These are phyloP conservation scores for Epinephelus moara DNA, from an alignment of 2,113 vertebrate genomes.

Conservation along the genomic window DNA sequence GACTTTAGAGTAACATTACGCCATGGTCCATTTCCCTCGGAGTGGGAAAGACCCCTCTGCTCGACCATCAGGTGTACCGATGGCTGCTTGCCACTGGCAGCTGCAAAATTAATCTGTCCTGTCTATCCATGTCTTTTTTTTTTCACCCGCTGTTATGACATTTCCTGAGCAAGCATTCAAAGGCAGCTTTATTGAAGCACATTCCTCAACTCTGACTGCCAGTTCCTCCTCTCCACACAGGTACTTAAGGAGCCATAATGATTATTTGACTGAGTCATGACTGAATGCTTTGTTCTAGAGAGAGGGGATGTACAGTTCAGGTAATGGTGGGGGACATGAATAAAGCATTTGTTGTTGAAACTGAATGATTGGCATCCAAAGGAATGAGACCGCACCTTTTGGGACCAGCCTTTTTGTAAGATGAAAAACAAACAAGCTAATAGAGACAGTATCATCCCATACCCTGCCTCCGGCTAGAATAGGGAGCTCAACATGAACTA, in stretches of 20 bases:
- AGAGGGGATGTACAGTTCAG: constrained; percentile 65
- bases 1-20: constrained; percentile 37
- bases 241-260: constrained; percentile 76
- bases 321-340: constrained; percentile 49
- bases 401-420: constrained; percentile 45
- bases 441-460: constrained; percentile 25
- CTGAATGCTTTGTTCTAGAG: constrained; percentile 75
- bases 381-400: constrained; percentile 64
- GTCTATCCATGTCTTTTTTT: constrained; percentile 45
- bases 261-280: constrained; percentile 81
- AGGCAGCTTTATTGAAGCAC: constrained; percentile 79
- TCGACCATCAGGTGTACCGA: constrained; percentile 66
- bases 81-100: constrained; percentile 66
- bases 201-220: constrained; percentile 77
- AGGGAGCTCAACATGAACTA: constrained; percentile 36
- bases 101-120: constrained; percentile 70
- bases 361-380: constrained; percentile 38
- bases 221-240: constrained; percentile 76
- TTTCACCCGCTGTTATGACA: constrained; percentile 67
- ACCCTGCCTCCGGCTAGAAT: constrained; percentile 28
- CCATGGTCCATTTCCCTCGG: constrained; percentile 39
- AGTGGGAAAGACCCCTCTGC: constrained; percentile 50
- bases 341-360: constrained; percentile 74
- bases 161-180: constrained; percentile 75
- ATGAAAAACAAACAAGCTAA: constrained; percentile 69